These are phyloP conservation scores for Pogonophryne albipinna DNA, from an alignment of 2,797 vertebrate species.

Conservation along the genomic window DNA sequence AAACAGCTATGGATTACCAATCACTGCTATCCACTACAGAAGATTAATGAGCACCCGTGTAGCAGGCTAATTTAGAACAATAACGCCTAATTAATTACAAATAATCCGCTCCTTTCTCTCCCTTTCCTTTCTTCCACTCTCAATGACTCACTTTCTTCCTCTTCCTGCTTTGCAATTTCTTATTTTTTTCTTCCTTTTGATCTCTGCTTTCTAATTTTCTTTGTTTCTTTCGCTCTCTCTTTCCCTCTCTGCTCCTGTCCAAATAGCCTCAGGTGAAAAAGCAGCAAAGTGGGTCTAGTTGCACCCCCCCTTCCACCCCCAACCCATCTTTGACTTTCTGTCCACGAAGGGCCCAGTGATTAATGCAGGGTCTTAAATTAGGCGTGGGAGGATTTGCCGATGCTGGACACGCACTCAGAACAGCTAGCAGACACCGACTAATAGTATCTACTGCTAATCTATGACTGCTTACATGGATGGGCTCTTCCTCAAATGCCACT, in stretches of 20 bases:
- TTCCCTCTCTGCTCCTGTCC: constrained; percentile 45
- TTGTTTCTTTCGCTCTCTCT: constrained; percentile 38
- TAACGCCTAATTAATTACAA: constrained; percentile 98
- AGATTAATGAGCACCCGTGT: constrained; percentile 96
- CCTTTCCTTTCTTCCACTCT: constrained; percentile 65
- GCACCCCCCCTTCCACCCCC: constrained; percentile 26
- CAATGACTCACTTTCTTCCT: constrained; percentile 61
- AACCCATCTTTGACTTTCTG: constrained; percentile 86
- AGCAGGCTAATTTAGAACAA: constrained; percentile 98
- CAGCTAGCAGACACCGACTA: constrained; percentile 77
- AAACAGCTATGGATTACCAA: constrained; percentile 95
- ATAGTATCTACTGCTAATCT: constrained; percentile 82
- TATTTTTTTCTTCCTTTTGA: constrained; percentile 53
- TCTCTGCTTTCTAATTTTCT: constrained; percentile 55
- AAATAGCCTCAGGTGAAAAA: constrained; percentile 84
- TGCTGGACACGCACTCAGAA: constrained; percentile 76
- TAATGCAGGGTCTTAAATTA: constrained; percentile 86
- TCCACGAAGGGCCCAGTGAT: constrained; percentile 82
- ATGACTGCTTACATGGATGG: constrained; percentile 82
- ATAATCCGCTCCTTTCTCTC: constrained; percentile 91
- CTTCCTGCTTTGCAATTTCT: constrained; percentile 40
- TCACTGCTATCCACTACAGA: constrained; percentile 88
- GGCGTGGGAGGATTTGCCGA: constrained; percentile 83
- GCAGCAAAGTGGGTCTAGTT: constrained; percentile 67
- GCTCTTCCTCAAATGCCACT: constrained; percentile 82